phyloP scores from a whole-genome alignment of 2,113 vertebrate species.

The Ctenodactylus gundi region DNA sequence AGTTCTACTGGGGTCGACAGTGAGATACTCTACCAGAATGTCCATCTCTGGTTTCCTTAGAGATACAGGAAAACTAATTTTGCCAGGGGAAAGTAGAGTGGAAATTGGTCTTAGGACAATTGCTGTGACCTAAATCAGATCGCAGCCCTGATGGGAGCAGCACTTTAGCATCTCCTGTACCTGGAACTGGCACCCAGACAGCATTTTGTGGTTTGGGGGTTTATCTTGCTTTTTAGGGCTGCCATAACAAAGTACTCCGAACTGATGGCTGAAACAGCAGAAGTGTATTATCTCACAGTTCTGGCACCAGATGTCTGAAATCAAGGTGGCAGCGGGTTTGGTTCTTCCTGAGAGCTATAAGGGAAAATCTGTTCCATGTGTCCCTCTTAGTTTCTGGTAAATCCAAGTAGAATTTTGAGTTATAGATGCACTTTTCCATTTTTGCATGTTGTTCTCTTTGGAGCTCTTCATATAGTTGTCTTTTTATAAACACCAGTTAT shows the following conservation, averaged over 20 bases:
- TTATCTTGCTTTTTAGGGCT: not conserved
- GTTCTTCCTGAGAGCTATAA: not conserved
- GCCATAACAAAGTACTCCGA: not conserved
- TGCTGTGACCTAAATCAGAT: not conserved
- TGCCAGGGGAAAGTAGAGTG: not conserved
- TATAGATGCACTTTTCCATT: not conserved
- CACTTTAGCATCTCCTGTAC: not conserved
- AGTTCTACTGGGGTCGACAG: not conserved
- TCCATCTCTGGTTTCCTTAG: conserved; percentile 24
- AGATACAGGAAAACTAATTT: not conserved
- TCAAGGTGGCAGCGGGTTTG: not conserved
- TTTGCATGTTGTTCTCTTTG: not conserved
- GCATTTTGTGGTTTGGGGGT: not conserved
- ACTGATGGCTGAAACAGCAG: not conserved
- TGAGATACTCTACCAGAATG: not conserved
- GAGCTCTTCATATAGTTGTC: not conserved
- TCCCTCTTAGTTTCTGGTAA: not conserved
- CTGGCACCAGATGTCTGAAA: not conserved
- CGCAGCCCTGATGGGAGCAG: not conserved
- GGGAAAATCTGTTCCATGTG: not conserved
- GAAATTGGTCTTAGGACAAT: not conserved
- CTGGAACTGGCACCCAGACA: not conserved
- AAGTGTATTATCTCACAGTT: not conserved
- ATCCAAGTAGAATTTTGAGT: not conserved
- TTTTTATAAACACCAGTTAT: not conserved